Evolutionary conservation across 1,140 invertebrate genomes (phyloP).

Genomic region (Lordiphosa clarofinis): DNA sequence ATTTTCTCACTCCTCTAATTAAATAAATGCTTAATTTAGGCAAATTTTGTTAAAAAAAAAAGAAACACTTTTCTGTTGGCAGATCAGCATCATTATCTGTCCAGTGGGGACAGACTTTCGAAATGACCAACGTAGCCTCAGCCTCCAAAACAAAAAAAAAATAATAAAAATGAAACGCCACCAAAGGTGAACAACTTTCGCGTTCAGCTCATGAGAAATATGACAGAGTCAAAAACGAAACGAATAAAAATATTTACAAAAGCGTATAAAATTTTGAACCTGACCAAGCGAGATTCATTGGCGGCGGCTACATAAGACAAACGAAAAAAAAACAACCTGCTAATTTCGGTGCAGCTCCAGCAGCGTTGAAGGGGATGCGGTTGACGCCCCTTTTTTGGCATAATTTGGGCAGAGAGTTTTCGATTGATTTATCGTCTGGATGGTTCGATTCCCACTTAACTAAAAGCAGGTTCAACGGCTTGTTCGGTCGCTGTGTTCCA

Average conservation of each 20-base stretch:
- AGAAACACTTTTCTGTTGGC: conserved; percentile 8
- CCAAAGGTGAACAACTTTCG: conserved; percentile 75
- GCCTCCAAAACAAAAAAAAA: conserved; percentile 56
- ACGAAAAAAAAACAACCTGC: conserved; percentile 51
- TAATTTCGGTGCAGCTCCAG: conserved; percentile 46
- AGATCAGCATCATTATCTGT: conserved; percentile 16
- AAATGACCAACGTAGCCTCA: conserved; percentile 53
- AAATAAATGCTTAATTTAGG: conserved; percentile 29
- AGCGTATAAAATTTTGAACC: conserved; percentile 31
- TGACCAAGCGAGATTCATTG: conserved; percentile 9
- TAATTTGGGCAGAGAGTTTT: conserved; percentile 33
- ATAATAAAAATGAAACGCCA: conserved; percentile 4
- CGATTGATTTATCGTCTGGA: conserved; percentile 45
- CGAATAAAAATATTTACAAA: conserved; percentile 15
- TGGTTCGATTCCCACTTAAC: conserved; percentile 43
- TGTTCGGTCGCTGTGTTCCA: conserved; percentile 16
- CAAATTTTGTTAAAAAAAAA: conserved; percentile 10
- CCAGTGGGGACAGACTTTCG: conserved; percentile 52
- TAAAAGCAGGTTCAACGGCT: conserved; percentile 42
- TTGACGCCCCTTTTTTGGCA: conserved; percentile 48
- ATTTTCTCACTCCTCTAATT: conserved; percentile 17
- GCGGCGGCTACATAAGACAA: conserved; percentile 44
- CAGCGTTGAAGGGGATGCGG: conserved; percentile 21
- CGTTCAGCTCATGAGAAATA: conserved; percentile 66
- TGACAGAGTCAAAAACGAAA: conserved; percentile 48